Evolutionary conservation across 2,888 invertebrate species (phyloP), one percentile per base, ranked within the genome.

Genomic region (Pseudococcus longispinus): DNA sequence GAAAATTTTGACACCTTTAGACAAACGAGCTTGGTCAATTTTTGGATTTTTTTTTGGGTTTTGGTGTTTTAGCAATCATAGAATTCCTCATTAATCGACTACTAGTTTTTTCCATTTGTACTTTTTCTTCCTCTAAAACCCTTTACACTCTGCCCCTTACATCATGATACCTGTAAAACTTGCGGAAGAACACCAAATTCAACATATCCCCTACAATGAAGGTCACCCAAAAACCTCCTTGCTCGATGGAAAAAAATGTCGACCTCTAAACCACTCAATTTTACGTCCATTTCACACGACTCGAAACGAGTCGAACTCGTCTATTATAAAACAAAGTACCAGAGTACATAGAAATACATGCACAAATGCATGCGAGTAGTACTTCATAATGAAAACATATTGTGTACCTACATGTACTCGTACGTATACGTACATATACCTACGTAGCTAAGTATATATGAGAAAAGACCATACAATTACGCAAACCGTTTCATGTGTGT

Each of bases 171-270:
- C 4, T 51, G 51, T 51, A 51, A 2, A 51, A 3, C 15, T 51
- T n/a, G n/a, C 51, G 15, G 51, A 51, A 29, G 15, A 29, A 29
- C 70, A 70, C 15, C 70, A 70, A 29, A 29, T 29, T 70, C 70
- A 29, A 29, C 29, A 29, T 70, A 26, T 29, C 29, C 70, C 29
- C 29, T 70, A 0, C 70, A 70, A 70, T 70, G 29, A 70, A 70
- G 70, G 70, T 70, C 70, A 70, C 70, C 70, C 70, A 70, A 70
- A 70, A 70, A 70, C 70, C 70, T 70, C 70, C 6, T 70, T 70
- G 29, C 18, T 3, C 32, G 29, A 2, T 29, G 70, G 6, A 70
- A 26, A 70, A 70, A 26, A 70, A 70, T 70, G 70, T 70, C 70
- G 70, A 70, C 26, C 29, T 70, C 29, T 70, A 70, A 70, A 70